These are phyloP conservation scores for Glyphotaelius pellucidus DNA, from an alignment of 2,888 invertebrate species.

Conservation along the genomic window DNA sequence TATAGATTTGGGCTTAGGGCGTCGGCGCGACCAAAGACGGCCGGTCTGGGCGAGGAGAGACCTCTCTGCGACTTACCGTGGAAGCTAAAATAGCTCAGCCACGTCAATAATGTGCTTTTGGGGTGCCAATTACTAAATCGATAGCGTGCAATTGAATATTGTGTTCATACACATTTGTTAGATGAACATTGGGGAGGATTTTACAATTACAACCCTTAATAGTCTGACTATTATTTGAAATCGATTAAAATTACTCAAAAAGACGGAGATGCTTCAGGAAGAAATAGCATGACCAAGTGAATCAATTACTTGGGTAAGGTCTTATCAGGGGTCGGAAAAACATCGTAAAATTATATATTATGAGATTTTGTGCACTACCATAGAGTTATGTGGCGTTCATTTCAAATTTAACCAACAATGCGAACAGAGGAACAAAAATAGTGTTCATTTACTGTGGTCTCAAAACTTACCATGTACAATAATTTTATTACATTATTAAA, in stretches of 20 bases:
- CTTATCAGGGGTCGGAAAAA: not conserved
- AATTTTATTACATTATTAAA: too few relatives aligned
- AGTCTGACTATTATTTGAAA: not conserved
- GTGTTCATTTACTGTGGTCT: too few relatives aligned
- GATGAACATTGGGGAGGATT: not conserved
- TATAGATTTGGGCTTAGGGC: constrained; percentile 65
- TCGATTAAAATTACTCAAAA: not conserved
- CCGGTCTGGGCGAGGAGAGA: constrained; percentile 52
- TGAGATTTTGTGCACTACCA: too few relatives aligned
- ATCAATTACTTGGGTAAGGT: not conserved
- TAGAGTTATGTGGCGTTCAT: too few relatives aligned
- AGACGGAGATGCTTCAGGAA: not conserved
- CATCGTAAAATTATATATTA: not conserved
- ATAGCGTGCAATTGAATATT: constrained; percentile 52
- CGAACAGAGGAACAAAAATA: too few relatives aligned
- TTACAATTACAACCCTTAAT: not conserved
- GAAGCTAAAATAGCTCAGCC: constrained; percentile 51
- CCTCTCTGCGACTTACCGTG: constrained; percentile 35
- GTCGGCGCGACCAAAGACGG: constrained; percentile 62
- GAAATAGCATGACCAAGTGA: not conserved
- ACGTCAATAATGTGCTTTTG: constrained; percentile 55
- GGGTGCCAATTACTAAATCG: constrained; percentile 61
- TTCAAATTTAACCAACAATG: too few relatives aligned
- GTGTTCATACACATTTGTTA: not conserved
- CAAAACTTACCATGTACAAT: too few relatives aligned